phyloP scores from a whole-genome alignment of 2,797 vertebrate species.

The Tympanoctomys barrerae region DNA sequence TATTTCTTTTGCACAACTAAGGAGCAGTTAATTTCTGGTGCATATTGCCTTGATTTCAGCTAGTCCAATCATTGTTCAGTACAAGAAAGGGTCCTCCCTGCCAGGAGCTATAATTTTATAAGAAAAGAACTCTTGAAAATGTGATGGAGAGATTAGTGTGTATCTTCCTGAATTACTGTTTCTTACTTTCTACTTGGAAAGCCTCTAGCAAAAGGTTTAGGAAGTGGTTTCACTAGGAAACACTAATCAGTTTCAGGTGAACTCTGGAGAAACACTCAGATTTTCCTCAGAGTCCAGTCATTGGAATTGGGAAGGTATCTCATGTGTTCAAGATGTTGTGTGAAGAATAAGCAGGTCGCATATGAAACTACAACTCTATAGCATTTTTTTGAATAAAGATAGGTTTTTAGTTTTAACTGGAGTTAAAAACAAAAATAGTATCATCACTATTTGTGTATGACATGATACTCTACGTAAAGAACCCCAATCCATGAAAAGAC shows the following conservation, averaged over 20 bases:
- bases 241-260: constrained; percentile 38
- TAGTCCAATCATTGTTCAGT: constrained; percentile 70
- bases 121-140: constrained; percentile 70
- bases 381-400: background rate
- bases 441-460: background rate
- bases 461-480: background rate
- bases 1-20: constrained; percentile 78
- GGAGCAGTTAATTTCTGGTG: constrained; percentile 84
- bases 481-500: background rate
- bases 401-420: constrained; percentile 42
- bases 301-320: background rate
- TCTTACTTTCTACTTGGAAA: constrained; percentile 64
- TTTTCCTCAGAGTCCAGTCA: constrained; percentile 50
- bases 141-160: constrained; percentile 68
- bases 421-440: background rate
- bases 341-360: background rate
- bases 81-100: constrained; percentile 56
- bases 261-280: constrained; percentile 55
- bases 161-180: constrained; percentile 48
- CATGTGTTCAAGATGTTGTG: background rate
- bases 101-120: constrained; percentile 75
- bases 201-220: constrained; percentile 54
- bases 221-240: constrained; percentile 62
- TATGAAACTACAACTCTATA: background rate
- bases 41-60: constrained; percentile 73